A percentile compares a stretch with the other conserved stretches of the same genome.
These are phyloP conservation scores for Cygnus buccinator DNA, from an alignment of 2,113 vertebrate species.

Conservation along the genomic window DNA sequence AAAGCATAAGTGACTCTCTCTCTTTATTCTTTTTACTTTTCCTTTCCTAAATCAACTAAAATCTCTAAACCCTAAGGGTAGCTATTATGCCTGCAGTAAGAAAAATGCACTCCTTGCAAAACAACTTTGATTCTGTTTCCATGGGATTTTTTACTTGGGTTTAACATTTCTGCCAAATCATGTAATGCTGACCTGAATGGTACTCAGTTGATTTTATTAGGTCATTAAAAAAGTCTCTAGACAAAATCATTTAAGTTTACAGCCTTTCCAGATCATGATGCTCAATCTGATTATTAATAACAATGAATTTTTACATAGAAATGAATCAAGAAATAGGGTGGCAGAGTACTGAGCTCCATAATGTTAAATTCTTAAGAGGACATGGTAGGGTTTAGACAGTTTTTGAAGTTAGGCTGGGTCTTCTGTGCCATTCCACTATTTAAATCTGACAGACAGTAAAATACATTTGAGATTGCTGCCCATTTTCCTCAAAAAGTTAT, in stretches of 20 bases:
- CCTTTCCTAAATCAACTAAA: slow-evolving; percentile 36
- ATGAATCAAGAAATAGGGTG: neutral
- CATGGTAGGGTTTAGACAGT: neutral
- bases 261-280: neutral
- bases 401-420: neutral
- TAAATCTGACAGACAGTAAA: neutral
- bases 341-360: neutral
- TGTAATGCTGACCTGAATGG: neutral
- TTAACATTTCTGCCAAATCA: slow-evolving; percentile 35
- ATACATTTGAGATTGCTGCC: neutral
- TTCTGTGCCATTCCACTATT: neutral
- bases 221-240: slow-evolving; percentile 16
- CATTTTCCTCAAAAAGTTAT: neutral
- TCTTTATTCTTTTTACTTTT: neutral
- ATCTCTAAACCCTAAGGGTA: slow-evolving; percentile 35
- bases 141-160: neutral
- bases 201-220: slow-evolving; percentile 11
- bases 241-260: slow-evolving; percentile 18
- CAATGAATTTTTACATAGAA: neutral
- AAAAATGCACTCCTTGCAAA: slow-evolving; percentile 58
- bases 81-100: slow-evolving; percentile 35
- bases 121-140: slow-evolving; percentile 37
- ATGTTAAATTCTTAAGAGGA: neutral
- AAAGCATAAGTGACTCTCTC: neutral
- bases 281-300: neutral